Conservation (phyloP, 2,113 vertebrate genomes). For the Myrmecophaga tridactyla region DNA sequence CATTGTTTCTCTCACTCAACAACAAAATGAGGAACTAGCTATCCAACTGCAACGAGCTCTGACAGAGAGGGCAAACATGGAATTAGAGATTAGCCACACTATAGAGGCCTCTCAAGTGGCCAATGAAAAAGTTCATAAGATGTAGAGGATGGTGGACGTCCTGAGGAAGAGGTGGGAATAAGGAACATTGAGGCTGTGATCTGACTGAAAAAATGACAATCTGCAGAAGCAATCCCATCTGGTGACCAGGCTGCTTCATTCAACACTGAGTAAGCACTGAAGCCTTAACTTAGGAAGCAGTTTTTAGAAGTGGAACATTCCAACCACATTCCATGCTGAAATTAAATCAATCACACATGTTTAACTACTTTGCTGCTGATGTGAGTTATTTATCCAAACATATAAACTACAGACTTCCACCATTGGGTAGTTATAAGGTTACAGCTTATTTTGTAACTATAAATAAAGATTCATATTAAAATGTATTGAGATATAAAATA, state of each 20-base stretch:
- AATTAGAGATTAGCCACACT: constrained; percentile 84
- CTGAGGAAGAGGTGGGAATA: constrained; percentile 95
- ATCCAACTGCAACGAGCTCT: constrained; percentile 83
- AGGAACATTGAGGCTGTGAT: constrained; percentile 93
- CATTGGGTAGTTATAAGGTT: constrained; percentile 75
- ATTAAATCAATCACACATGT: constrained; percentile 93
- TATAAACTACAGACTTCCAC: constrained; percentile 82
- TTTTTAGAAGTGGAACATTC: constrained; percentile 93
- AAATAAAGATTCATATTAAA: constrained; percentile 74
- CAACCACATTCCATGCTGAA: constrained; percentile 89
- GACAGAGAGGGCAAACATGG: constrained; percentile 78
- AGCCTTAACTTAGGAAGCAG: constrained; percentile 94
- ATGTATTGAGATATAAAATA: constrained; percentile 69
- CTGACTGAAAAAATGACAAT: constrained; percentile 86
- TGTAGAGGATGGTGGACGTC: constrained; percentile 97
- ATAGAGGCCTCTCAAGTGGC: constrained; percentile 82
- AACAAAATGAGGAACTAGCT: constrained; percentile 84
- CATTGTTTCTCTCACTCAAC: constrained; percentile 79
- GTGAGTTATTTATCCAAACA: constrained; percentile 85
- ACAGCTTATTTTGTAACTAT: constrained; percentile 70
- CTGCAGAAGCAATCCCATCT: constrained; percentile 90
- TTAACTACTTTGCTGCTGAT: constrained; percentile 91
- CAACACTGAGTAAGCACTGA: constrained; percentile 91
- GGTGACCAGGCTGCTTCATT: constrained; percentile 93
- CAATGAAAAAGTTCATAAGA: constrained; percentile 88